Percentiles rank a stretch among this genome's conserved stretches.
Conservation (phyloP, 2,797 vertebrate species). For the Agapornis canus region DNA sequence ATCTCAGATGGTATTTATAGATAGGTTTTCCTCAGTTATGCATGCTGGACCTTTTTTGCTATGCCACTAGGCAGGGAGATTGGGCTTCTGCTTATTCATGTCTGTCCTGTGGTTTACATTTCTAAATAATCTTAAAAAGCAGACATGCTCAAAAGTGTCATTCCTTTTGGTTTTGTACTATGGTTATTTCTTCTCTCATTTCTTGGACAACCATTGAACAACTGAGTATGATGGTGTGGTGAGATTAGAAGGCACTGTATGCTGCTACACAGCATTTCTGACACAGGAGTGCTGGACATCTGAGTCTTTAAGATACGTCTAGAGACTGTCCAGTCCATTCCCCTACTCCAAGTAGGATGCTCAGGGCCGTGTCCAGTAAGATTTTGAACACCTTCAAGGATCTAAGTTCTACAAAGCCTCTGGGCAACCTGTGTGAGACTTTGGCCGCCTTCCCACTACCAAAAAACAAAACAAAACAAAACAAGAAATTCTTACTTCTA, state of each 20-base stretch:
- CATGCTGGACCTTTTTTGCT: background rate
- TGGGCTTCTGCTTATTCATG: background rate
- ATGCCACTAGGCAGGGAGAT: background rate
- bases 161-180: background rate
- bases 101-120: background rate
- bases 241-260: background rate
- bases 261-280: background rate
- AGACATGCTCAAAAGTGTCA: background rate
- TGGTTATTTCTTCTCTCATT: background rate
- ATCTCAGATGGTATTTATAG: background rate
- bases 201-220: background rate
- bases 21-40: background rate
- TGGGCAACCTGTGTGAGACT: background rate
- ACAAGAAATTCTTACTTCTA: background rate
- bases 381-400: background rate
- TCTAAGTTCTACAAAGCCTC: background rate
- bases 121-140: background rate
- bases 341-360: background rate
- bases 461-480: background rate
- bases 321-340: rapidly evolving
- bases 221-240: rapidly evolving
- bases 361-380: background rate
- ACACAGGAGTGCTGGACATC: rapidly evolving
- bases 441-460: background rate
- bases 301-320: background rate